phyloP scores from a whole-genome alignment of 2,888 invertebrate genomes.

The Orthonevra nobilis region DNA sequence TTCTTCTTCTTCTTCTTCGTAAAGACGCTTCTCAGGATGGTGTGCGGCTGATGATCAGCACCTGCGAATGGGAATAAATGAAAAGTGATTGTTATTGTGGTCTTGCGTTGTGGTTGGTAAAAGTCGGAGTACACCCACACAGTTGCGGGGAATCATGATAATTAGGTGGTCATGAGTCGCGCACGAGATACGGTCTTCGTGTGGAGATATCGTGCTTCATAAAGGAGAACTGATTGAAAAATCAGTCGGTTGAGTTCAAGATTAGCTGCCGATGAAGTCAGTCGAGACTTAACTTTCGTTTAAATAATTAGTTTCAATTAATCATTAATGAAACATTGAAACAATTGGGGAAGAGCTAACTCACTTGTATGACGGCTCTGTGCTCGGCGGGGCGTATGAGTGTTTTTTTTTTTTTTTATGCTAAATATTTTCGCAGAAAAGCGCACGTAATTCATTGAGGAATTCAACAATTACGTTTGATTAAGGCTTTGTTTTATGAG shows the following conservation, averaged over 20 bases:
- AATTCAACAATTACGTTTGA: constrained; percentile 1
- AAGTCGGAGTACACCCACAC: neutral
- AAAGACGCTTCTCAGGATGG: constrained; percentile 34
- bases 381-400: constrained; percentile 50
- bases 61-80: constrained; percentile 44
- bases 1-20: constrained; percentile 6
- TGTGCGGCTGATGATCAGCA: constrained; percentile 39
- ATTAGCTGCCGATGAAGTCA: constrained; percentile 4
- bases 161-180: constrained; percentile 45
- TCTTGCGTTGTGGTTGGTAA: neutral
- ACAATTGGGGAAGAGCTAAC: constrained; percentile 1
- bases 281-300: constrained; percentile 44
- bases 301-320: constrained; percentile 24
- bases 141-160: neutral
- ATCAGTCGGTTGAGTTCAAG: constrained; percentile 24
- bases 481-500: neutral
- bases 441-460: neutral
- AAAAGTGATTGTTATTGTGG: constrained; percentile 23
- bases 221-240: constrained; percentile 25
- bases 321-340: constrained; percentile 8
- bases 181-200: constrained; percentile 21
- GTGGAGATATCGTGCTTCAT: constrained; percentile 35
- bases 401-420: constrained; percentile 12
- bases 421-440: no score
- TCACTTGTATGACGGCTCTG: no score